Evolutionary conservation across 2,888 invertebrate genomes (phyloP).

Genomic region (Spilosoma lubricipeda): DNA sequence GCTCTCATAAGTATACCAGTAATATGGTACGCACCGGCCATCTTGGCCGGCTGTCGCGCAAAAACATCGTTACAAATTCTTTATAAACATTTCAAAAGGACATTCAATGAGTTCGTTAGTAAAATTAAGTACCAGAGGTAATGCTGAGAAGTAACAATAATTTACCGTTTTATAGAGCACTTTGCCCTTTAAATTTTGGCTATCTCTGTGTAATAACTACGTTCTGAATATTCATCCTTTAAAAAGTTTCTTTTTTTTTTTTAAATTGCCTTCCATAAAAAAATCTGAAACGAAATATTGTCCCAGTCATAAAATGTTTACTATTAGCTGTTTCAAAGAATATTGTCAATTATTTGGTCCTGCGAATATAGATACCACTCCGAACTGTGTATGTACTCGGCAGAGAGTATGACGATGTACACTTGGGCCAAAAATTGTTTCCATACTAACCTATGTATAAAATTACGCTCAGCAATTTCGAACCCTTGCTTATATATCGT

Average conservation of each 20-base stretch:
- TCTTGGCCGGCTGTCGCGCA: conserved; percentile 22
- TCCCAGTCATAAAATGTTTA: conserved; percentile 34
- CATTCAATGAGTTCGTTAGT: conserved; percentile 9
- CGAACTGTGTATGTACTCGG: conserved; percentile 9
- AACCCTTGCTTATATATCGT: conserved; percentile 54
- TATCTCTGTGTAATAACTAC: not conserved
- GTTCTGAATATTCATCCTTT: not conserved
- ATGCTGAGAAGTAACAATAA: conserved; percentile 15
- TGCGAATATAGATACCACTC: conserved; percentile 15
- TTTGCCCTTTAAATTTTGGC: not conserved
- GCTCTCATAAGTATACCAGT: conserved; percentile 30
- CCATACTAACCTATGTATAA: conserved; percentile 50
- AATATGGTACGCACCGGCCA: conserved; percentile 37
- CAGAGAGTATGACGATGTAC: conserved; percentile 22
- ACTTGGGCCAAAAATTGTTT: conserved; percentile 34
- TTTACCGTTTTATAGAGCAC: conserved; percentile 15
- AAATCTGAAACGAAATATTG: conserved; percentile 4
- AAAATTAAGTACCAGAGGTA: conserved; percentile 4
- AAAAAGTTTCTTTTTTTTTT: not conserved
- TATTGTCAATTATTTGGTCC: conserved; percentile 28
- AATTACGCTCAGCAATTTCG: conserved; percentile 47
- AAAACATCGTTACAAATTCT: conserved; percentile 24
- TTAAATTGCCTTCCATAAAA: not conserved
- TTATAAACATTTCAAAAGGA: conserved; percentile 16
- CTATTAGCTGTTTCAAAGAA: conserved; percentile 40